Base-by-base conservation (phyloP, 64 coral and sea anemone genomes). In the Porites australiensis region DNA sequence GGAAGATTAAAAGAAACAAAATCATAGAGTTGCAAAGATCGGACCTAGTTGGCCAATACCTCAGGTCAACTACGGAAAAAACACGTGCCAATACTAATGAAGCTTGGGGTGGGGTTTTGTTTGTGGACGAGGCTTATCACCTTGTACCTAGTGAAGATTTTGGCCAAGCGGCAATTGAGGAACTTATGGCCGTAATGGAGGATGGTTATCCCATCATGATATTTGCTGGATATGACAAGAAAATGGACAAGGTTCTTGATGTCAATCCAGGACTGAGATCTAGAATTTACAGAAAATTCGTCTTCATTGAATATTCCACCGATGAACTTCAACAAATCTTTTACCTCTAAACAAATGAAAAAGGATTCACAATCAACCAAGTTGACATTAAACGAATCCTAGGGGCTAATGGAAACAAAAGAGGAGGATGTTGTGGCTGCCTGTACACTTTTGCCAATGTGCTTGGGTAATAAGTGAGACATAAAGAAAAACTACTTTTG, bases 41-140 rank as follows among this genome's bases (percentile, higher is more conserved):
- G 0, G 67, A 89, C 19, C 87, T 90, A 1, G 86, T 94, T 8
- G 92, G 86, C 2, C 77, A 51, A 44, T 89, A 94, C 48, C 68
- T 94, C 0, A 87, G 87, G 8, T 64, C 55, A 63, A 89, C 93
- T 11, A 87, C 66, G 13, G 50, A 50, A 64, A 94, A 94, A n/a
- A 90, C 87, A 58, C 85, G 47, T 19, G 44, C 67, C 16, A 83
- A 73, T 4, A 84, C 90, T 14, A 3, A 22, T 0, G 58, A 70
- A 27, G 87, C 87, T 57, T 62, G 76, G 16, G 93, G 79, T 15
- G 87, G 78, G 2, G 62, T 90, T 2, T 27, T 94, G 2, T 94
- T 94, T 74, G 23, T 94, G 5, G 79, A 94, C 27, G 79, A 94
- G 37, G 88, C 88, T 3, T 95, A 95, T 37, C 70, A 49, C 13